A percentile compares a stretch with the other conserved stretches of the same genome.
Conservation (phyloP, 1,140 invertebrate species). For the Anastatus disparis region DNA sequence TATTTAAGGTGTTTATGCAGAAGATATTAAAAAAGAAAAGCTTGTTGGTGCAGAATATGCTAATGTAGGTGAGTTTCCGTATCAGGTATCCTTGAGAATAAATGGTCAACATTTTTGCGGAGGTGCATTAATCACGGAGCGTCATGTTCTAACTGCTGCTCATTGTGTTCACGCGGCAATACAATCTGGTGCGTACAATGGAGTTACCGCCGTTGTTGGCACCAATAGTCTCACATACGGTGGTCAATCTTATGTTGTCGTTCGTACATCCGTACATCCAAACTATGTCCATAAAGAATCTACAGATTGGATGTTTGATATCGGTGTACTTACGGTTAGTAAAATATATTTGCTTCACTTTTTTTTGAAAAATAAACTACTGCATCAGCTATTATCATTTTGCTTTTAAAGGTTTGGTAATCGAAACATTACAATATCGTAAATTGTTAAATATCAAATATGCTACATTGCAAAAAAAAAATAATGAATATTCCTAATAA, state of each 20-base stretch:
- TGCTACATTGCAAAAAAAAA: too few species aligned
- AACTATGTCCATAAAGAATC: not conserved
- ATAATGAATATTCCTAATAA: too few species aligned
- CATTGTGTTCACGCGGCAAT: conserved; percentile 55
- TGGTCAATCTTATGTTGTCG: conserved; percentile 15
- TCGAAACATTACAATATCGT: too few species aligned
- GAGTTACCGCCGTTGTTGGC: conserved; percentile 15
- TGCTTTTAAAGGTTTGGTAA: too few species aligned
- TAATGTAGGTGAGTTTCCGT: conserved; percentile 59
- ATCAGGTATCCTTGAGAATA: conserved; percentile 47
- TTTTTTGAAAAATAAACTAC: too few species aligned
- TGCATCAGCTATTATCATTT: too few species aligned
- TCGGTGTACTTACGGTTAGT: too few species aligned
- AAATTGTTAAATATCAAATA: too few species aligned
- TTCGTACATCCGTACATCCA: not conserved
- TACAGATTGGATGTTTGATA: too few species aligned
- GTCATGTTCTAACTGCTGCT: conserved; percentile 65
- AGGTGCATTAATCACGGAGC: conserved; percentile 59
- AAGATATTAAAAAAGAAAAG: not conserved
- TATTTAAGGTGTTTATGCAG: too few species aligned
- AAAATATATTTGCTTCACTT: too few species aligned
- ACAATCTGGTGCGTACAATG: not conserved
- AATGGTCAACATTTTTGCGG: conserved; percentile 57
- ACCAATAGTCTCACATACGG: not conserved
- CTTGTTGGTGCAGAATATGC: conserved; percentile 57